Conservation (phyloP, 2,113 vertebrate species). For the Aix galericulata region DNA sequence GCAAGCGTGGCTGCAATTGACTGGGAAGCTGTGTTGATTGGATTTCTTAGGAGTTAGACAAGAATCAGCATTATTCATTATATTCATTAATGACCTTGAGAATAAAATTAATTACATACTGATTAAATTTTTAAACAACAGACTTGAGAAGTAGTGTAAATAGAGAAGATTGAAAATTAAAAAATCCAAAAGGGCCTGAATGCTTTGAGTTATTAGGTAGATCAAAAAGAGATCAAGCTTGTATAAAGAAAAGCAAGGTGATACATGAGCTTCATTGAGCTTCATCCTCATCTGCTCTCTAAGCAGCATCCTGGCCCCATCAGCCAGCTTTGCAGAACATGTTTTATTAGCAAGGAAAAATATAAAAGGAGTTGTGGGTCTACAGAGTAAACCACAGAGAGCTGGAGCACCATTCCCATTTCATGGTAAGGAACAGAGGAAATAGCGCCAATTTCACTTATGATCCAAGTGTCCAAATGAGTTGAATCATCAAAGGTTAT, state of each 20-base stretch:
- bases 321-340: not conserved
- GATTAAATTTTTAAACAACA: constrained; percentile 31
- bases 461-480: constrained; percentile 45
- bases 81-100: constrained; percentile 24
- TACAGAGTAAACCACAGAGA: not conserved
- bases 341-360: not conserved
- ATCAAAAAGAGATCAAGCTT: constrained; percentile 17
- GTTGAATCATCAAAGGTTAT: constrained; percentile 69
- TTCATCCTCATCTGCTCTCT: not conserved
- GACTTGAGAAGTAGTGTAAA: constrained; percentile 14
- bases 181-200: not conserved
- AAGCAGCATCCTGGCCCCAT: not conserved
- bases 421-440: constrained; percentile 1
- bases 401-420: not conserved
- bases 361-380: not conserved
- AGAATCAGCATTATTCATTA: constrained; percentile 27
- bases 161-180: constrained; percentile 16
- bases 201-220: not conserved
- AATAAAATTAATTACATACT: constrained; percentile 22
- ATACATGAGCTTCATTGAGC: not conserved
- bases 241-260: not conserved
- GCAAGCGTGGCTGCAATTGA: not conserved
- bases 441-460: constrained; percentile 2
- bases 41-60: not conserved
- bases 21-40: not conserved